These are phyloP conservation scores for Myotis daubentonii DNA, from an alignment of 2,797 vertebrate genomes.

Conservation along the genomic window DNA sequence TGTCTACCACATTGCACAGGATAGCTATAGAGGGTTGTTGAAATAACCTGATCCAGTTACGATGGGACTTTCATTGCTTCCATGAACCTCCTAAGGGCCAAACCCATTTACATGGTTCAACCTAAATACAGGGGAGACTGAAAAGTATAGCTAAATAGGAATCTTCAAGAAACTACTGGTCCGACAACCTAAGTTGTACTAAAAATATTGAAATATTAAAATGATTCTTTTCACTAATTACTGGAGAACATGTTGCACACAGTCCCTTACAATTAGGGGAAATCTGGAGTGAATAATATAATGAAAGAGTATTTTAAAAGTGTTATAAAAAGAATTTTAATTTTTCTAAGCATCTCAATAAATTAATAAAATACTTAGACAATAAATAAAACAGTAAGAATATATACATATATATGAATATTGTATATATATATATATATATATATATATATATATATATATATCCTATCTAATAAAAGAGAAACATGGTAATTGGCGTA, in stretches of 20 bases:
- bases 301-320: background rate
- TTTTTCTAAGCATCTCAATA: background rate
- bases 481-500: too few relatives aligned
- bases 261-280: background rate
- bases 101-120: background rate
- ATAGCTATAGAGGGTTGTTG: background rate
- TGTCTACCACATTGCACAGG: background rate
- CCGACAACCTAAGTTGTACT: background rate
- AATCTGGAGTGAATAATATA: background rate
- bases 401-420: background rate
- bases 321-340: background rate
- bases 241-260: background rate
- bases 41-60: background rate
- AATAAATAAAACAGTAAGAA: background rate
- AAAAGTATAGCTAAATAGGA: background rate
- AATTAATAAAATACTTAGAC: background rate
- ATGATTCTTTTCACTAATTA: background rate
- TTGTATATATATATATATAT: background rate
- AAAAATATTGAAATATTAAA: background rate
- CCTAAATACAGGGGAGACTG: background rate
- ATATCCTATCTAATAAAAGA: too few relatives aligned
- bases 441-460: background rate
- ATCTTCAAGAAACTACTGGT: slow-evolving; percentile 14
- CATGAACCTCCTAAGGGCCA: background rate
- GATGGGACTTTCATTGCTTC: background rate